These are phyloP conservation scores for Nesospiza acunhae DNA, from an alignment of 2,113 vertebrate genomes.

Conservation along the genomic window DNA sequence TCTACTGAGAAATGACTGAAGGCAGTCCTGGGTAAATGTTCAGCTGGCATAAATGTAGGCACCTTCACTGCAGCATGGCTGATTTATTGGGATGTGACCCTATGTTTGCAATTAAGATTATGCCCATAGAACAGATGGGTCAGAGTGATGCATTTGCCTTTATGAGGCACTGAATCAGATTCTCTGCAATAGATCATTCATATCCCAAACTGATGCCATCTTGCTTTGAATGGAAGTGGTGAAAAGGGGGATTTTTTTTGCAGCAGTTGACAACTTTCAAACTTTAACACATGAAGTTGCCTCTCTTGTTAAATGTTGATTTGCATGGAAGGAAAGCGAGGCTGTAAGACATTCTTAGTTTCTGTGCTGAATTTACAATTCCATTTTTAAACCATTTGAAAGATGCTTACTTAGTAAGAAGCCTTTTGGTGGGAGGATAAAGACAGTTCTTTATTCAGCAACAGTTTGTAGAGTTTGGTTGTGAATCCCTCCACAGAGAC, in stretches of 20 bases:
- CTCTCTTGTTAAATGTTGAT: conserved; percentile 18
- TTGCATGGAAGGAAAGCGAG: neutral
- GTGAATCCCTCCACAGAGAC: neutral
- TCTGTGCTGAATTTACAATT: conserved; percentile 41
- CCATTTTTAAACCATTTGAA: conserved; percentile 39
- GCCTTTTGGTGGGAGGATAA: conserved; percentile 41
- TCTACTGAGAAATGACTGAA: neutral
- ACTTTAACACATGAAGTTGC: neutral
- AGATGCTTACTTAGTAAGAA: conserved; percentile 41
- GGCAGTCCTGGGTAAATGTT: neutral
- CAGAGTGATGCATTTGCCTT: conserved; percentile 41
- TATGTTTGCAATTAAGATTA: conserved; percentile 63
- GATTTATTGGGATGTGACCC: conserved; percentile 58
- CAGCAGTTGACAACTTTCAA: conserved; percentile 37
- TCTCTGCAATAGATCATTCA: neutral
- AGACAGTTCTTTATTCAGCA: conserved; percentile 23
- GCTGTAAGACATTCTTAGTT: conserved; percentile 7
- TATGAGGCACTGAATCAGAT: conserved; percentile 1
- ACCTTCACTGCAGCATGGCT: neutral
- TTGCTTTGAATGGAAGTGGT: neutral
- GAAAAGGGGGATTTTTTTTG: conserved; percentile 2
- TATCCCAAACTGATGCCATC: neutral
- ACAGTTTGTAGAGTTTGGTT: conserved; percentile 8
- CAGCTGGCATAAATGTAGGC: neutral
- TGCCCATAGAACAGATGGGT: conserved; percentile 41